phyloP scores from a whole-genome alignment of 2,113 vertebrate genomes.

The Cervus canadensis region DNA sequence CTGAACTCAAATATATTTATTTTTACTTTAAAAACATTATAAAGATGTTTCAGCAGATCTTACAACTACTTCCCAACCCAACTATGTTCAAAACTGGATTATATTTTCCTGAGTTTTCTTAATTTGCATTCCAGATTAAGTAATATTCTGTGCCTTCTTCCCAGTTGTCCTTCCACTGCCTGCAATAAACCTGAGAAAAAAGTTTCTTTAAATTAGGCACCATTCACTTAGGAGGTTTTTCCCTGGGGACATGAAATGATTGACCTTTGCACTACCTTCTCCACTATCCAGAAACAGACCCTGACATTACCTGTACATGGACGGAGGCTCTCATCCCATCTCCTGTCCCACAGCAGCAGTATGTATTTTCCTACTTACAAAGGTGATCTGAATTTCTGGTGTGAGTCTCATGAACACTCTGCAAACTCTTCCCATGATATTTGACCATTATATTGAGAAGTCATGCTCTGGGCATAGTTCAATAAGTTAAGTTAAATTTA shows the following conservation, averaged over 20 bases:
- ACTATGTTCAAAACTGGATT: background rate
- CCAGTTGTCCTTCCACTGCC: background rate
- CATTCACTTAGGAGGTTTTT: background rate
- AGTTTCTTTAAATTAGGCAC: background rate
- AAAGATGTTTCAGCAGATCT: background rate
- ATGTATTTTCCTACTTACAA: background rate
- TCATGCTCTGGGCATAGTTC: background rate
- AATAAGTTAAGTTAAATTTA: constrained; percentile 23
- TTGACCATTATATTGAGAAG: background rate
- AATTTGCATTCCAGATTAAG: background rate
- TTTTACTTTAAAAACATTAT: background rate
- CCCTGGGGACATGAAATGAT: background rate
- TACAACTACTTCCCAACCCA: background rate
- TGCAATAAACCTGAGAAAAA: background rate
- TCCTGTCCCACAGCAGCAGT: background rate
- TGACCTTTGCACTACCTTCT: background rate
- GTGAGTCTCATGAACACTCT: background rate
- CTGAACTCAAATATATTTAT: background rate
- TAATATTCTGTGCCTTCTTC: background rate
- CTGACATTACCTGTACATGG: background rate
- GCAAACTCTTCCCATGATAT: background rate
- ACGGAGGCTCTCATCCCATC: background rate
- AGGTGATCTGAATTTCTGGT: background rate
- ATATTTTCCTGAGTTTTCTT: background rate
- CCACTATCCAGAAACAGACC: background rate